phyloP scores from a whole-genome alignment of 1,140 invertebrate genomes.

The Campoletis sonorensis region DNA sequence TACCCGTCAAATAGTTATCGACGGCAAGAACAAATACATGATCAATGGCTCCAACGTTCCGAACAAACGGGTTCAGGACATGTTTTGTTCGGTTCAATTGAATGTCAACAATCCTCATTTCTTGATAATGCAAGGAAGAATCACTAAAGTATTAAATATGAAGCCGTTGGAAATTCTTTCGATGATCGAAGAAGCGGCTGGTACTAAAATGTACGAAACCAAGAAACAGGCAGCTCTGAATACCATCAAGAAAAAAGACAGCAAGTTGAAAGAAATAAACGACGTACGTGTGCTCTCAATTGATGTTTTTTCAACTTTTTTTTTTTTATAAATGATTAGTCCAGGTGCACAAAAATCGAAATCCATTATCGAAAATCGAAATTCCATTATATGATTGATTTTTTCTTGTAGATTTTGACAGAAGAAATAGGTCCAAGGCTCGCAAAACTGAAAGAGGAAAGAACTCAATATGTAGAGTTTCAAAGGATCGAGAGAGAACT shows the following conservation, averaged over 20 bases:
- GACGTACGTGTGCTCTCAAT: conserved; percentile 78
- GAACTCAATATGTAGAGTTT: conserved; percentile 91
- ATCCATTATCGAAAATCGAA: too few relatives aligned
- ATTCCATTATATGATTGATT: too few relatives aligned
- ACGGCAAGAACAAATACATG: conserved; percentile 94
- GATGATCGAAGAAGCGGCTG: conserved; percentile 99
- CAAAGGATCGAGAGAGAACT: conserved; percentile 91
- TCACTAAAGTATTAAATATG: conserved; percentile 99
- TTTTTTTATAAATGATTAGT: too few relatives aligned
- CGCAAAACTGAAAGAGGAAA: conserved; percentile 90
- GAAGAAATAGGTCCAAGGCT: conserved; percentile 94
- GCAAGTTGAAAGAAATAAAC: conserved; percentile 91
- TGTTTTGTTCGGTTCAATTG: conserved; percentile 97
- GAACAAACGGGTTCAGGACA: conserved; percentile 93
- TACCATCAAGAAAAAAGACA: conserved; percentile 96
- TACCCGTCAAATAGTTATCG: conserved; percentile 90
- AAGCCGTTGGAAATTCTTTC: conserved; percentile 98
- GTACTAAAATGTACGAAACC: conserved; percentile 97
- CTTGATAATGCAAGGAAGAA: conserved; percentile 99
- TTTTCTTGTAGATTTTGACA: conserved; percentile 82
- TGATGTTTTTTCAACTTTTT: conserved; percentile 36
- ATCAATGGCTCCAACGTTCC: conserved; percentile 95
- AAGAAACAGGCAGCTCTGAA: conserved; percentile 93
- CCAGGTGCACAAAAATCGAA: too few relatives aligned
- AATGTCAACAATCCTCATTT: conserved; percentile 99